Evolutionary conservation across 2,888 invertebrate genomes (phyloP).

Genomic region (Phyllotreta striolata): DNA sequence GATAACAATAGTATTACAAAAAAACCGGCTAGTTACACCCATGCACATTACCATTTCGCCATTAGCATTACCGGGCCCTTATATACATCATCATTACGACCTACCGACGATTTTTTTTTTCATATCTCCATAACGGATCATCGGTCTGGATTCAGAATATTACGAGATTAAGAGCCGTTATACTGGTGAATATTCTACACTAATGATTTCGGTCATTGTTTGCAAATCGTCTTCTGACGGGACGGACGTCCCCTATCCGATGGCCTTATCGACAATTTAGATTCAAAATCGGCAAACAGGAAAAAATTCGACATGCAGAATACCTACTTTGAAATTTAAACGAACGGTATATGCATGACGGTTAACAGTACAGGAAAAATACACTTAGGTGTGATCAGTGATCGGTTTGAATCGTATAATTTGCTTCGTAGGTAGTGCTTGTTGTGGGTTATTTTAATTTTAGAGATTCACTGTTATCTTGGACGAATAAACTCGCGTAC

Average conservation of each 20-base stretch:
- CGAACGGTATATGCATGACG: too few relatives aligned
- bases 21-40: background rate
- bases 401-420: too few relatives aligned
- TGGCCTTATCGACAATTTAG: background rate
- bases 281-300: too few relatives aligned
- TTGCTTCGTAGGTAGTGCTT: too few relatives aligned
- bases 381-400: too few relatives aligned
- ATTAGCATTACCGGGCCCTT: constrained; percentile 36
- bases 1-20: too few relatives aligned
- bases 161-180: constrained; percentile 41
- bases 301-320: too few relatives aligned
- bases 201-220: constrained; percentile 46
- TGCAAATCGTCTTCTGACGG: constrained; percentile 41
- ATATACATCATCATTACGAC: constrained; percentile 28
- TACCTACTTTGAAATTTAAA: too few relatives aligned
- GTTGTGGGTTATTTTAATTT: too few relatives aligned
- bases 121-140: constrained; percentile 41
- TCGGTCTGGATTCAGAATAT: constrained; percentile 37
- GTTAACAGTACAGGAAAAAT: too few relatives aligned
- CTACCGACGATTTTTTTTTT: constrained; percentile 27
- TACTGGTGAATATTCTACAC: constrained; percentile 37
- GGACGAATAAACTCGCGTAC: background rate
- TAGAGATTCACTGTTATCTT: background rate
- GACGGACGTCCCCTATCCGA: constrained; percentile 20
- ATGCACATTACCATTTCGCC: background rate